Evolutionary conservation across 2,888 invertebrate genomes (phyloP), one percentile per base, ranked within the genome.

Genomic region (Tenodera sinensis): DNA sequence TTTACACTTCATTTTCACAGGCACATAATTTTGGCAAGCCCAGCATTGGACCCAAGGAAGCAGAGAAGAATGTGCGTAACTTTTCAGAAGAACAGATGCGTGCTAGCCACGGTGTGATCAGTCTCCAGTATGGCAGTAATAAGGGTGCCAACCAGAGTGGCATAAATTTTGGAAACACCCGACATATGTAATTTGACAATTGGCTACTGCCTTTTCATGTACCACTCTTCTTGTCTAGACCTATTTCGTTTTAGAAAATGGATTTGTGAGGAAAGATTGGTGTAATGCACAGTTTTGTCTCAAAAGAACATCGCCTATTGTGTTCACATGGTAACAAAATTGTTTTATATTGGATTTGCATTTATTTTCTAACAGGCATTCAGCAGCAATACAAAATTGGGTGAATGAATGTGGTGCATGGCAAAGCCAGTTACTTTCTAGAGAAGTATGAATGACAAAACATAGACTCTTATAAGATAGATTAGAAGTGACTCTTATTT

Each of bases 71-170:
- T 93, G 97, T 98, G 83, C 96, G 99, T 91, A 96, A 97, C 92
- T 99, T 99, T 94, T 96, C 97, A 25, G 98, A 99, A 88, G 99
- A 99, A 93, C 99, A 99, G 93, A 94, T 99, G 91, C 96, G 97
- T 91, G 98, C 98, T 25, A 98, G 98, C 0, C 97, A 98, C 92
- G 97, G 97, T 87, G 97, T 99, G 90, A 99, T 99, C 93, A 97
- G 98, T 88, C 95, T 99, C 89, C 99, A 99, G 93, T 98, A 98
- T 93, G 99, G 99, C 90, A 98, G 98, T 92, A 99, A 99, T 95
- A 99, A 99, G 94, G 99, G 99, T 47, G 99, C 99, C 92, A 98
- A 95, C 93, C 99, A 99, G 93, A 97, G 98, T 91, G 99, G 99
- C 89, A 98, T 99, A 93, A 99, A 97, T 94, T 98, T 99, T 92